These are phyloP conservation scores for Prietella phreatophila DNA, from an alignment of 2,113 vertebrate genomes.

Conservation along the genomic window DNA sequence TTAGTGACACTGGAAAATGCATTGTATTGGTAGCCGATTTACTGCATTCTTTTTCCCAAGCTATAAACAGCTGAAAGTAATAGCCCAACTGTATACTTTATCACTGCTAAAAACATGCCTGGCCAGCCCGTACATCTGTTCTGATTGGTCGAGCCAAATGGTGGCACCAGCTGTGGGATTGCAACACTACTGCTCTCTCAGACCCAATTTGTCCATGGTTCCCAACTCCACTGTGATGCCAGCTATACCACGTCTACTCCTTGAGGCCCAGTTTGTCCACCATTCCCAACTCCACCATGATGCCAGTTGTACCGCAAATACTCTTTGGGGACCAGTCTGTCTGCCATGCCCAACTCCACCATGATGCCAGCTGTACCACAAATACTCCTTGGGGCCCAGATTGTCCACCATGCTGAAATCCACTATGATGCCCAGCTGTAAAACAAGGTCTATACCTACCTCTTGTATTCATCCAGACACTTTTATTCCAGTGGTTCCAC, in stretches of 20 bases:
- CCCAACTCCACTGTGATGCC: background rate
- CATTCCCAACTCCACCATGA: background rate
- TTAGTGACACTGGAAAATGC: background rate
- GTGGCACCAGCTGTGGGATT: constrained; percentile 28
- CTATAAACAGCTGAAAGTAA: constrained; percentile 5
- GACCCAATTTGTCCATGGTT: background rate
- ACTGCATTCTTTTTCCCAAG: background rate
- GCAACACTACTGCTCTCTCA: background rate
- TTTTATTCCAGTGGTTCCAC: background rate
- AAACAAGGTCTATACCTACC: background rate
- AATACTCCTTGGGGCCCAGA: background rate
- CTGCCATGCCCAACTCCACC: background rate
- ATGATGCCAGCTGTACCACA: background rate
- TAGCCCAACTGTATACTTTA: constrained; percentile 21
- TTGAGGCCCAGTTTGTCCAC: background rate
- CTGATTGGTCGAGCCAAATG: constrained; percentile 31
- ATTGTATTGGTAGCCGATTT: background rate
- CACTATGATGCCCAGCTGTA: background rate
- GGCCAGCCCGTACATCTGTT: constrained; percentile 13
- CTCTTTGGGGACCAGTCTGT: background rate
- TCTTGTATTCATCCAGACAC: background rate
- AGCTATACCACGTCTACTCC: background rate
- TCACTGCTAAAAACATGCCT: constrained; percentile 28
- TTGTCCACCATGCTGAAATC: background rate
- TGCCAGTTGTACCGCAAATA: background rate